Evolutionary conservation across 2,113 vertebrate genomes (phyloP), one percentile per base, ranked within the genome.

Genomic region (Burhinus oedicnemus): DNA sequence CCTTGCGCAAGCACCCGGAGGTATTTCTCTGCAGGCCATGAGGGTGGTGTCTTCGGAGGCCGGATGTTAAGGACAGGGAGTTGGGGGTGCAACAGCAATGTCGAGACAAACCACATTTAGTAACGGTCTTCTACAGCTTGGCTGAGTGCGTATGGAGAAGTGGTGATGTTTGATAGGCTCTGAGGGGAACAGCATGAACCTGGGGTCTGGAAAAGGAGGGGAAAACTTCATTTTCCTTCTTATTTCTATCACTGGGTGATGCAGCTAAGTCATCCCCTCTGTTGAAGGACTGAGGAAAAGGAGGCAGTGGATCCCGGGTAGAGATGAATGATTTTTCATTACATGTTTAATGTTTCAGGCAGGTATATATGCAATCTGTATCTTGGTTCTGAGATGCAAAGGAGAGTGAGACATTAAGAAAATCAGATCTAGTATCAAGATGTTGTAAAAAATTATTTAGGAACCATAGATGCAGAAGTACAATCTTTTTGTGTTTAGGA

Each of bases 91-190:
- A n/a, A n/a, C n/a, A n/a, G n/a, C n/a, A n/a, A n/a, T n/a, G n/a
- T n/a, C n/a, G n/a, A n/a, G n/a, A n/a, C n/a, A n/a, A n/a, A n/a
- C n/a, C n/a, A n/a, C n/a, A n/a, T n/a, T n/a, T n/a, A n/a, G n/a
- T n/a, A n/a, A n/a, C n/a, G n/a, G n/a, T n/a, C n/a, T n/a, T n/a
- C n/a, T n/a, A n/a, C n/a, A n/a, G n/a, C n/a, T 2, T 21, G 42
- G 13, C 42, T 2, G 1, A 60, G 75, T 4, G 5, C 2, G 0
- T 15, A 0, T 1, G 0, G 36, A 52, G 25, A 66, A 25, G 12
- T 66, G 32, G 18, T 38, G 38, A 34, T 45, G 55, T 45, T 42
- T 58, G 30, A 3, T 29, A 47, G 64, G 29, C 8, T 89, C 45
- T 58, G 22, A 2, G 6, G 20, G 18, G 45, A 91, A 11, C 12